Percentiles rank a stretch among this genome's conserved stretches.
These are phyloP conservation scores for Temnothorax rugatulus DNA, from an alignment of 2,888 invertebrate species.

Conservation along the genomic window DNA sequence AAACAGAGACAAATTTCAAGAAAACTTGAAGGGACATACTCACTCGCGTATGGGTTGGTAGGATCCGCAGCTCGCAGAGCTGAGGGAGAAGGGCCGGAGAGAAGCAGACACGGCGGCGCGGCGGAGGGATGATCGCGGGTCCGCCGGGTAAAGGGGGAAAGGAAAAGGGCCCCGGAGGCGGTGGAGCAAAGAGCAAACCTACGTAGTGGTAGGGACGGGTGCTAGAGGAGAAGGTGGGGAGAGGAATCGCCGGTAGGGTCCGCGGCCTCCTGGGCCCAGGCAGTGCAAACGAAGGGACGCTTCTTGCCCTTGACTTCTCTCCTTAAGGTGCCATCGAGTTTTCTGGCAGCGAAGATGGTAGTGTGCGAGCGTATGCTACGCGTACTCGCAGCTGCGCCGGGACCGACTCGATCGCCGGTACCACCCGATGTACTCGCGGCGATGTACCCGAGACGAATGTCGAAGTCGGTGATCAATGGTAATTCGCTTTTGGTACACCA, in stretches of 20 bases:
- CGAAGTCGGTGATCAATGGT: conserved; percentile 24
- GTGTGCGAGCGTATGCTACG: conserved; percentile 44
- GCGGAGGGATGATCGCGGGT: conserved; percentile 65
- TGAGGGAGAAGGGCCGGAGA: conserved; percentile 61
- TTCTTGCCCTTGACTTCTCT: conserved; percentile 78
- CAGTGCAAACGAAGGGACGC: conserved; percentile 73
- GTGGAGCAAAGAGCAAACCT: conserved; percentile 18
- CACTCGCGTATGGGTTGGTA: conserved; percentile 45
- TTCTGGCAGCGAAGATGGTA: conserved; percentile 73
- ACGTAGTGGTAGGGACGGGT: conserved; percentile 36
- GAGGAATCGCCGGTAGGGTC: conserved; percentile 61
- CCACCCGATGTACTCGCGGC: conserved; percentile 16
- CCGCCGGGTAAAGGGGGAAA: conserved; percentile 22
- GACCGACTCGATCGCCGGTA: neutral
- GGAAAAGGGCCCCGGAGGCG: conserved; percentile 40
- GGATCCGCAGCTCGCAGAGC: neutral
- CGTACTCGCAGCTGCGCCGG: conserved; percentile 32
- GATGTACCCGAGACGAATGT: neutral
- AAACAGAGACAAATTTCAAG: conserved; percentile 77
- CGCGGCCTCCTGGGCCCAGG: conserved; percentile 35
- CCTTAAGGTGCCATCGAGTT: conserved; percentile 77
- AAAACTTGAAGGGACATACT: conserved; percentile 68
- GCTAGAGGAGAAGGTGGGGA: conserved; percentile 40
- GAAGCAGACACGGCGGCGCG: conserved; percentile 51
- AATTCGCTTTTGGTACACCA: conserved; percentile 41